Base-by-base conservation (phyloP, 37 sponge, comb jelly and placozoan genomes). In the Tethya wilhelma region DNA sequence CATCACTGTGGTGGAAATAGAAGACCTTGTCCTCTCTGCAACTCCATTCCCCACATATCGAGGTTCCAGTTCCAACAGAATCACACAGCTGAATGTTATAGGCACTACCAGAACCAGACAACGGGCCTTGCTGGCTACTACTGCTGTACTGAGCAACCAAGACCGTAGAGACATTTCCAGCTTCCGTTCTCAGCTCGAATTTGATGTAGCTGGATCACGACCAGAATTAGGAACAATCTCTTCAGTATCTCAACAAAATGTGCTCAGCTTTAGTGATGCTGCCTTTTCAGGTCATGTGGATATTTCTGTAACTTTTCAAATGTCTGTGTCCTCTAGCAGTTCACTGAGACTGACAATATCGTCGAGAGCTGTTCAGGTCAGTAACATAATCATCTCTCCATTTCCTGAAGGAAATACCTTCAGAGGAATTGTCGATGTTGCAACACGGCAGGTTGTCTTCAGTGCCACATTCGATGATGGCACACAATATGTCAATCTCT, bases 21-120 rank as follows among this genome's bases (percentile, higher is more conserved):
- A 59, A 44, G 70, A 41, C 38, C 39, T 92, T 4, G 12, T 45
- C 4, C n/a, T 88, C 14, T 43, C 59, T 8, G 84, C 77, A 29
- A 59, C 55, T 31, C 89, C 89, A 3, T 85, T 63, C 42, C 93
- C 93, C 0, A 17, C 53, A 1, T 93, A 89, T 44, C 75, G 64
- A 55, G 86, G 83, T 12, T 89, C 90, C 42, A 58, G 19, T 19
- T 28, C 20, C 25, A 55, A 40, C 7, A 22, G 17, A 6, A 74
- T 85, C 30, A 71, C 65, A 20, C 19, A 59, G 6, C 75, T 93
- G 30, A 28, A 49, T 34, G 71, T 33, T 20, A 80, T 88, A 44
- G 80, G 75, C 33, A 42, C 39, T 26, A 92, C 89, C 6, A 39
- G 69, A 12, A 26, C 76, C 30, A 71, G 53, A 34, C 81, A 88